A percentile compares a stretch with the other conserved stretches of the same genome.
phyloP scores from a whole-genome alignment of 2,888 invertebrate genomes.

The Ypsolopha scabrella region DNA sequence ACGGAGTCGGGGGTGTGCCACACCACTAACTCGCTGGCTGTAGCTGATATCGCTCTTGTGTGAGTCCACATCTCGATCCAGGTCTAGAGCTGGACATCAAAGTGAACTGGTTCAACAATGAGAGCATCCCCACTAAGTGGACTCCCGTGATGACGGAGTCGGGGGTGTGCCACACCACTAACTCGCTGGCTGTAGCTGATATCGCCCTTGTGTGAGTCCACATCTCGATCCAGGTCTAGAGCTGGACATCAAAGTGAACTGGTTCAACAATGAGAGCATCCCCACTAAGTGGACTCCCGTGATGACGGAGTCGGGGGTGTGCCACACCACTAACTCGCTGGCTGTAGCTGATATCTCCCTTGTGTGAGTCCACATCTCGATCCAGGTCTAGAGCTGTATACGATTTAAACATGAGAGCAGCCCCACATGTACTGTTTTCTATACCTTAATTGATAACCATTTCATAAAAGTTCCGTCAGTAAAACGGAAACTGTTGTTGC shows the following conservation, averaged over 20 bases:
- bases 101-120: too few species aligned
- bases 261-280: too few species aligned
- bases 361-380: slow-evolving; percentile 34
- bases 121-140: too few species aligned
- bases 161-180: slow-evolving; percentile 74
- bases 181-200: slow-evolving; percentile 66
- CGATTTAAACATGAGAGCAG: too few species aligned
- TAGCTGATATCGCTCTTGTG: slow-evolving; percentile 54
- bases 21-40: slow-evolving; percentile 71
- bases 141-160: slow-evolving; percentile 70
- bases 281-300: slow-evolving; percentile 15
- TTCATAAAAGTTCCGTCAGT: too few species aligned
- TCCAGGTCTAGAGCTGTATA: too few species aligned
- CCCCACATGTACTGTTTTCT: too few species aligned
- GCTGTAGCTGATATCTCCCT: slow-evolving; percentile 58
- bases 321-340: slow-evolving; percentile 73
- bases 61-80: slow-evolving; percentile 23
- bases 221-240: too few species aligned
- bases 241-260: too few species aligned
- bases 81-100: too few species aligned
- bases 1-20: slow-evolving; percentile 77
- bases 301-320: slow-evolving; percentile 76
- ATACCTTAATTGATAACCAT: too few species aligned
- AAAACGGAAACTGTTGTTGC: too few species aligned
- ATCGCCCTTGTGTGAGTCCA: slow-evolving; percentile 49